These are phyloP conservation scores for Drosophila nr. perissopoda DNA, from an alignment of 2,888 invertebrate species.

Conservation along the genomic window DNA sequence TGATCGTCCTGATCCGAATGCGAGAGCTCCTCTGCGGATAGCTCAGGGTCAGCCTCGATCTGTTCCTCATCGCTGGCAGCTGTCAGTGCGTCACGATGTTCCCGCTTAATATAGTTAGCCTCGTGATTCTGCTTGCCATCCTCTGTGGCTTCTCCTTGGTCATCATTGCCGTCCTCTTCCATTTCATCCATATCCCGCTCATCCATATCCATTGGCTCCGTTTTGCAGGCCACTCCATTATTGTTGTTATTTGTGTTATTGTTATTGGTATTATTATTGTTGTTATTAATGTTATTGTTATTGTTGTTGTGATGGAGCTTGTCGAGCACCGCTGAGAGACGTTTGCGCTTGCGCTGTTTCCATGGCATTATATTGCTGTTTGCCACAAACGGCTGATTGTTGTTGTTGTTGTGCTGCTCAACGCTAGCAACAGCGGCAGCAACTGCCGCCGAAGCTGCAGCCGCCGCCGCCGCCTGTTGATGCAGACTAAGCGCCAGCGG, in stretches of 20 bases:
- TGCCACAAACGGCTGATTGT: constrained; percentile 87
- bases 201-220: constrained; percentile 73
- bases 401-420: constrained; percentile 84
- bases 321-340: constrained; percentile 92
- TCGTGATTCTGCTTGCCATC: constrained; percentile 42
- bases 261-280: constrained; percentile 68
- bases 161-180: constrained; percentile 46
- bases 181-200: constrained; percentile 53
- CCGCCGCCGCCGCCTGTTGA: constrained; percentile 81
- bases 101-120: constrained; percentile 68
- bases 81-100: constrained; percentile 39
- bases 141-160: constrained; percentile 41
- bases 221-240: constrained; percentile 64
- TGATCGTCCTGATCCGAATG: constrained; percentile 69
- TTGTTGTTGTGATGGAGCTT: constrained; percentile 88
- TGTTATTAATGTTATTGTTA: constrained; percentile 81
- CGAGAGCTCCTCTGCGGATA: constrained; percentile 75
- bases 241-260: constrained; percentile 50
- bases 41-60: constrained; percentile 69
- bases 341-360: constrained; percentile 91
- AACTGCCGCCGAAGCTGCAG: constrained; percentile 74
- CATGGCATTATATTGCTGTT: constrained; percentile 87
- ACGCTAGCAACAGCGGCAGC: constrained; percentile 75
- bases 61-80: constrained; percentile 80
- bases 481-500: constrained; percentile 79